phyloP scores from a whole-genome alignment of 2,888 invertebrate genomes.

The Meiosimyza decipiens region DNA sequence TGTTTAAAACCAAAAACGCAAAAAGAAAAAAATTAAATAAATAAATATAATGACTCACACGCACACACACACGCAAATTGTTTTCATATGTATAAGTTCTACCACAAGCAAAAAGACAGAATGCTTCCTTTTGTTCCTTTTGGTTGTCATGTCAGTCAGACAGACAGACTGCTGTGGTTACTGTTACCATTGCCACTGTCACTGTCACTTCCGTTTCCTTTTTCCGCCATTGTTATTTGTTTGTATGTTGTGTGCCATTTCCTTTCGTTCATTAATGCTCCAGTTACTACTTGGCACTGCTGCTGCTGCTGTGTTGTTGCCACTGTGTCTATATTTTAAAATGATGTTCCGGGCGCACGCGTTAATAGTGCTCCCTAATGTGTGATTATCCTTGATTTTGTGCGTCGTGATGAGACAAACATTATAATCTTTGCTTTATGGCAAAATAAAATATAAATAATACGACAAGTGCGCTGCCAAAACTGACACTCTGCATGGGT shows the following conservation, averaged over 20 bases:
- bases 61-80: no score
- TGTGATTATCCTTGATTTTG: constrained; percentile 51
- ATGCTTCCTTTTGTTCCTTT: no score
- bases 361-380: constrained; percentile 51
- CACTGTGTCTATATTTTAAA: constrained; percentile 24
- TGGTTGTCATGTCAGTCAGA: no score
- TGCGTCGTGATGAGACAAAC: constrained; percentile 46
- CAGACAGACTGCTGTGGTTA: not conserved
- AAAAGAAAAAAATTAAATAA: no score
- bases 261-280: not conserved
- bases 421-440: constrained; percentile 20
- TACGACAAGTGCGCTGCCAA: not conserved
- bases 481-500: no score
- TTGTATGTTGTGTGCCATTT: not conserved
- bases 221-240: not conserved
- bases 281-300: constrained; percentile 1
- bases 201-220: not conserved
- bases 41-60: no score
- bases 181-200: constrained; percentile 1
- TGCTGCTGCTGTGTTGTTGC: constrained; percentile 11
- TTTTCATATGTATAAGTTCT: no score
- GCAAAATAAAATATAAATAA: constrained; percentile 28
- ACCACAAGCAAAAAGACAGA: no score
- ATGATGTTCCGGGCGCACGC: constrained; percentile 35
- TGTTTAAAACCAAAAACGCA: no score